Evolutionary conservation across 2,888 invertebrate genomes (phyloP), one percentile per base, ranked within the genome.

Genomic region (Leptodirus hochenwartii): DNA sequence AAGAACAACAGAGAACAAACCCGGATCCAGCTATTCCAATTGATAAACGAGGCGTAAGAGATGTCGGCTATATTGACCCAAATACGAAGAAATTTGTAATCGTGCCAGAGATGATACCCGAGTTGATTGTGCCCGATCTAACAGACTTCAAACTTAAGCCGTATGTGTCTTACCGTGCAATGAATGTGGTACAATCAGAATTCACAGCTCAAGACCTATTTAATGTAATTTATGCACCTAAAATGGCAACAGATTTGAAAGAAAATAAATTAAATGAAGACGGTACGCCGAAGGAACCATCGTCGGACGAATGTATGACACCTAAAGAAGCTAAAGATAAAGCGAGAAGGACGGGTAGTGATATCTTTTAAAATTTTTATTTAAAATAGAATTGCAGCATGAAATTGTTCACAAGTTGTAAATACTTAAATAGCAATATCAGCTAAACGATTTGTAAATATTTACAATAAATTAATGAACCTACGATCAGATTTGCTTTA

Each of bases 91-190:
- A 62, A 38, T 77, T 62, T 46, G 51, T 69, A 2, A 43, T 50
- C 9, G 59, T 95, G 3, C 78, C 80, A 2, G 93, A 95, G 62
- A 88, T 76, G 74, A 68, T 87, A 38, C 91, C 95, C 0, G 81
- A 93, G 49, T 50, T 96, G 10, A 69, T 96, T 32, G 93, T 96
- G 2, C 96, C 96, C 1, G 75, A 91, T 52, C 56, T 98, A 14
- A 72, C 65, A 37, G 71, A 63, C 39, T 96, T 78, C 47, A 59
- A 75, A 56, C 56, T 98, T 12, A 88, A 87, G 53, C 90, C 96
- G 0, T 98, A 98, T 45, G 95, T 96, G 0, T 84, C 91, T 0
- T 96, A 95, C 52, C 71, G 69, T 52, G 65, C 69, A 1, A 64
- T 69, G 3, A 73, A 82, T 33, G 69, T 90, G 1, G 53, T 63